Percentiles rank a stretch among this genome's conserved stretches.
These are phyloP conservation scores for Crenuchus spilurus DNA, from an alignment of 2,797 vertebrate genomes.

Conservation along the genomic window DNA sequence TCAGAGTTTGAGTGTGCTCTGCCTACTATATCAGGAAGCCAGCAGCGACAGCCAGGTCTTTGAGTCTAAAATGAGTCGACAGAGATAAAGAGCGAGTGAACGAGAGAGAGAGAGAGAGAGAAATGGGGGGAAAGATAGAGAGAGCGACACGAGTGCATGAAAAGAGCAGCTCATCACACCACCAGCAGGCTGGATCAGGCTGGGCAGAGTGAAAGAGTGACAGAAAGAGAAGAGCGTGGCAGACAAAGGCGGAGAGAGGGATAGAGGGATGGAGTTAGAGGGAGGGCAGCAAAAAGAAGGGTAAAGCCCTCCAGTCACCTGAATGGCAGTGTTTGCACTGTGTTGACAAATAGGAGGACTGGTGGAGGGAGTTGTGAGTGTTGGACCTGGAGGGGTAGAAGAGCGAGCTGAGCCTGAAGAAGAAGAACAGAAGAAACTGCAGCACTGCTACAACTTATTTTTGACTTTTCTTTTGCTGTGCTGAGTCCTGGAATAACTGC, in stretches of 20 bases:
- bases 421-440: not conserved
- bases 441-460: not conserved
- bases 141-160: slow-evolving; percentile 21
- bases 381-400: not conserved
- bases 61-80: slow-evolving; percentile 68
- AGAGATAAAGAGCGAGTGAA: slow-evolving; percentile 38
- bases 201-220: slow-evolving; percentile 49
- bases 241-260: slow-evolving; percentile 34
- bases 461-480: not conserved
- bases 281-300: slow-evolving; percentile 18
- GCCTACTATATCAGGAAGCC: slow-evolving; percentile 46
- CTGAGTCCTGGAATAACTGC: not conserved
- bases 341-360: slow-evolving; percentile 8
- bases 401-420: not conserved
- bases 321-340: slow-evolving; percentile 23
- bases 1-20: slow-evolving; percentile 33
- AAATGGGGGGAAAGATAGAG: slow-evolving; percentile 44
- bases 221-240: slow-evolving; percentile 34
- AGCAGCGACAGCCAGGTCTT: slow-evolving; percentile 51
- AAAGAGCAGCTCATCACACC: slow-evolving; percentile 53
- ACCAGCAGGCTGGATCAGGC: slow-evolving; percentile 50
- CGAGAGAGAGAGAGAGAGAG: slow-evolving; percentile 37
- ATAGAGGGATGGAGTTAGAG: slow-evolving; percentile 27
- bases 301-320: slow-evolving; percentile 12
- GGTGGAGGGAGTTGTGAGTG: not conserved